Evolutionary conservation across 2,797 vertebrate species (phyloP), one percentile per base, ranked within the genome.

Genomic region (Onychomys torridus): DNA sequence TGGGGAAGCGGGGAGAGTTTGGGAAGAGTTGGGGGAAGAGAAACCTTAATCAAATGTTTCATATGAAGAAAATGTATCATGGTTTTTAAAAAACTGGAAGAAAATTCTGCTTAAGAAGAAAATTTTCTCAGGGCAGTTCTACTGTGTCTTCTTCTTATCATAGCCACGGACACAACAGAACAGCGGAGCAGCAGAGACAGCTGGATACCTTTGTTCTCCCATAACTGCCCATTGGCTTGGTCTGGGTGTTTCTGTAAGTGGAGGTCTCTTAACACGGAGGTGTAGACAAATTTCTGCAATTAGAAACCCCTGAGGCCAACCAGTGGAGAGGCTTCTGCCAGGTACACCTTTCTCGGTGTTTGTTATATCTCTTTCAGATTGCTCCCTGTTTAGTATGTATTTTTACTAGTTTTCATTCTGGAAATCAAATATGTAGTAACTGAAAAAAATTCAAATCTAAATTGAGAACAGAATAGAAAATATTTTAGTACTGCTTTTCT

Each of bases 381-480:
- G 65, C 91, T 85, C 79, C 4, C 67, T 88, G 52, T 32, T 92
- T 92, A 57, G n/a, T 71, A 77, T 27, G 10, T 34, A 86, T 91
- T 94, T n/a, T 94, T 46, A 94, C 14, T 25, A 46, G 59, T 43
- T 95, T n/a, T 34, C 71, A 65, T 67, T 73, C 34, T 86, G 10
- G 57, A 96, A 95, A 90, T 69, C 34, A 87, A 76, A 93, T 52
- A 93, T 71, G 63, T 76, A 84, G 59, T 81, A 91, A 27, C 89
- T 21, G 81, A 94, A 92, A 55, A 92, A 83, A 91, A 78, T 90
- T 89, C 43, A 77, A 87, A 89, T 86, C 34, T 65, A 43, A 94
- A 75, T 71, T 40, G 71, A 93, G 84, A 90, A 94, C 23, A 96
- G 73, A 93, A 93, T 77, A 89, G 37, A 71, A 94, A 96, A 88